Evolutionary conservation across 2,888 invertebrate species (phyloP).

Genomic region (Latrodectus hesperus): DNA sequence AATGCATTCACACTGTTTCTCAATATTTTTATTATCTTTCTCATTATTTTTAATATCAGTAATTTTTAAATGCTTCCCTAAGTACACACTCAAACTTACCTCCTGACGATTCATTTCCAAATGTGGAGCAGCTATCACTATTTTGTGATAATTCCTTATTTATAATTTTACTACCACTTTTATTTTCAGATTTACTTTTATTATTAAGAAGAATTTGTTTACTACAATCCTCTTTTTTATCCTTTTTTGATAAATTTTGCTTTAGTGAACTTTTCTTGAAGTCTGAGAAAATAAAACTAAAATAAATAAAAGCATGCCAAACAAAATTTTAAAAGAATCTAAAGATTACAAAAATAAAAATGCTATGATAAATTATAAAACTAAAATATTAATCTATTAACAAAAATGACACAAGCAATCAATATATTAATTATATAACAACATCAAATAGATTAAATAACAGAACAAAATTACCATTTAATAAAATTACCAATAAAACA

Average conservation of each 20-base stretch:
- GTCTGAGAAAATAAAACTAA: conserved; percentile 4
- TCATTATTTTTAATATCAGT: too few species aligned
- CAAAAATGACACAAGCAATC: too few species aligned
- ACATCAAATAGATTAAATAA: too few species aligned
- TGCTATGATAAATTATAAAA: background rate
- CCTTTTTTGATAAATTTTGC: background rate
- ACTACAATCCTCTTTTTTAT: background rate
- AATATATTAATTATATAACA: too few species aligned
- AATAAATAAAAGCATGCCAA: background rate
- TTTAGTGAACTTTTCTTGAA: too few species aligned
- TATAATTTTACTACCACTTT: background rate
- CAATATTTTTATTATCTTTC: too few species aligned
- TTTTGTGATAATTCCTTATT: background rate
- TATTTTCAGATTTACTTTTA: background rate
- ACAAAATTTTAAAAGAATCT: background rate
- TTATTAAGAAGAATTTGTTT: background rate
- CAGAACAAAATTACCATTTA: too few species aligned
- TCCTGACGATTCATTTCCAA: background rate
- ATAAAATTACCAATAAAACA: background rate
- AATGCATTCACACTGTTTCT: too few species aligned
- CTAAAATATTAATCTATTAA: background rate
- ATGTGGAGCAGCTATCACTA: background rate
- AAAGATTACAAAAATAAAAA: background rate
- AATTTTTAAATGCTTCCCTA: too few species aligned
- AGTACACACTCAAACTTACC: background rate